These are phyloP conservation scores for Dasypolia templi DNA, from an alignment of 2,888 invertebrate species.

Conservation along the genomic window DNA sequence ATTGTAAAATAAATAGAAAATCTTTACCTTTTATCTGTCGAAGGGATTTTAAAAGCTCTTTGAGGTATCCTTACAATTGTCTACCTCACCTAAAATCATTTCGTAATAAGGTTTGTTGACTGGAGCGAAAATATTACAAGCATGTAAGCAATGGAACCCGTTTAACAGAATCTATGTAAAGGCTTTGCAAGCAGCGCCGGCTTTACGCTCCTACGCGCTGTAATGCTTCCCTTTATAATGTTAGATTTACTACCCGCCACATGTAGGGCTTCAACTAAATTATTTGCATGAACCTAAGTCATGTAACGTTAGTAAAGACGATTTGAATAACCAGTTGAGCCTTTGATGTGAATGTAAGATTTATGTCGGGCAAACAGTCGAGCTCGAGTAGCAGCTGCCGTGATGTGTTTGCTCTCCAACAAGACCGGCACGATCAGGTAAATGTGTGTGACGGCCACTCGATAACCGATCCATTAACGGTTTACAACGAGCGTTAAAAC, in stretches of 20 bases:
- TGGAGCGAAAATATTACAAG: slow-evolving; percentile 64
- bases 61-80: slow-evolving; percentile 45
- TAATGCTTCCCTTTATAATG: slow-evolving; percentile 65
- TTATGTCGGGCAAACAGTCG: slow-evolving; percentile 39
- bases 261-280: slow-evolving; percentile 60
- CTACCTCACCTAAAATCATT: slow-evolving; percentile 38
- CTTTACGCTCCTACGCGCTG: slow-evolving; percentile 42
- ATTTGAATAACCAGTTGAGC: slow-evolving; percentile 35
- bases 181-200: slow-evolving; percentile 60
- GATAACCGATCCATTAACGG: slow-evolving; percentile 44
- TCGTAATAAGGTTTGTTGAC: slow-evolving; percentile 56
- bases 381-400: slow-evolving; percentile 36
- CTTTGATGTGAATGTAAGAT: slow-evolving; percentile 42
- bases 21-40: slow-evolving; percentile 20
- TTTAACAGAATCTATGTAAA: slow-evolving; percentile 69
- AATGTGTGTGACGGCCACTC: slow-evolving; percentile 39
- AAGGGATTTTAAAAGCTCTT: slow-evolving; percentile 35
- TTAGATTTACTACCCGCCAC: slow-evolving; percentile 55
- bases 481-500: slow-evolving; percentile 18
- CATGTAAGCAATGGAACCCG: slow-evolving; percentile 62
- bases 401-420: slow-evolving; percentile 35
- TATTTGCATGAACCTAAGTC: slow-evolving; percentile 40
- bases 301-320: slow-evolving; percentile 12
- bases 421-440: slow-evolving; percentile 40
- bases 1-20: slow-evolving; percentile 42